Conservation (phyloP, 2,888 invertebrate genomes). For the Agrotis puta region DNA sequence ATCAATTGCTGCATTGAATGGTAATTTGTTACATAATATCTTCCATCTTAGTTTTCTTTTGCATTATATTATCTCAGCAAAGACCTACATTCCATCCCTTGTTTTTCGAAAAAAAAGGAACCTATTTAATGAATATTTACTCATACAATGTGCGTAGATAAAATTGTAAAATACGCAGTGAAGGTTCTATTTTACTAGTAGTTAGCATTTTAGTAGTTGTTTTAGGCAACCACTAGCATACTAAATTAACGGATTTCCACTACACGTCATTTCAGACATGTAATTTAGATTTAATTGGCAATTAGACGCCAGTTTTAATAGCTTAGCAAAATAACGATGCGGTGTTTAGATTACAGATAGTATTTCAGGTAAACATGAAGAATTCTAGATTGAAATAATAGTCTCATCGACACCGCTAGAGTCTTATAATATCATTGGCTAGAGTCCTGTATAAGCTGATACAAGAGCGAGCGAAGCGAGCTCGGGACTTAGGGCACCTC, state of each 20-base stretch:
- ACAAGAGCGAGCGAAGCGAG: no score
- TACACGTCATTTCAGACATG: slow-evolving; percentile 48
- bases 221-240: slow-evolving; percentile 8
- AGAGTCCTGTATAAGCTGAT: no score
- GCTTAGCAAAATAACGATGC: slow-evolving; percentile 4
- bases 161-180: slow-evolving; percentile 3
- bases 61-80: no score
- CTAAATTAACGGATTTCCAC: slow-evolving; percentile 53
- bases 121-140: neutral
- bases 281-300: slow-evolving; percentile 44
- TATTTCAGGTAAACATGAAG: neutral
- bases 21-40: neutral
- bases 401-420: no score
- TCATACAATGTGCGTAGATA: neutral
- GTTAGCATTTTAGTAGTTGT: neutral
- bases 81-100: no score
- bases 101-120: no score
- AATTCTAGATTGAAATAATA: neutral
- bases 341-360: slow-evolving; percentile 1
- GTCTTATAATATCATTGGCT: no score
- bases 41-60: neutral
- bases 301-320: slow-evolving; percentile 30
- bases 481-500: no score
- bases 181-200: slow-evolving; percentile 18
- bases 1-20: neutral